Evolutionary conservation across 2,888 invertebrate genomes (phyloP).

Genomic region (Ctenicera cuprea): DNA sequence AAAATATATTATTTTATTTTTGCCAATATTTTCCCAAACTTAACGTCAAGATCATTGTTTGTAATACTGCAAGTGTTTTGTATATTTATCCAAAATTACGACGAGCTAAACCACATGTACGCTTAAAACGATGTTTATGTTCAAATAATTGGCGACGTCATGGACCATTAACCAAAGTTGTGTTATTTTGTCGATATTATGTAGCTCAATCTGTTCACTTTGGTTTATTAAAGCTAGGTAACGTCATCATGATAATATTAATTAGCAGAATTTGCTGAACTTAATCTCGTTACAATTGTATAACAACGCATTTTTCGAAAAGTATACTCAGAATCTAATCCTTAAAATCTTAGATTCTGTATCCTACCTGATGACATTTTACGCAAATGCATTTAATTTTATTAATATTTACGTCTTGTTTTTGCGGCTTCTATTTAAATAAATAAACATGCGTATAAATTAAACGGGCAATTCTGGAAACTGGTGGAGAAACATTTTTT

Average conservation of each 20-base stretch:
- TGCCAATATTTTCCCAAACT: not conserved
- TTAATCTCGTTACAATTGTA: not conserved
- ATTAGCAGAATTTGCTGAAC: not conserved
- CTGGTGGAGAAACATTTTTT: too few species aligned
- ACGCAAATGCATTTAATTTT: too few species aligned
- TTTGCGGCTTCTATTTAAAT: too few species aligned
- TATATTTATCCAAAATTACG: not conserved
- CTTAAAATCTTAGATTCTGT: not conserved
- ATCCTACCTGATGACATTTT: too few species aligned
- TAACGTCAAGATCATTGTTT: slow-evolving; percentile 3
- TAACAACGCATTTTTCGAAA: not conserved
- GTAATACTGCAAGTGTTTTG: not conserved
- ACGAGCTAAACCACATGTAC: not conserved
- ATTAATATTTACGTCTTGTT: too few species aligned
- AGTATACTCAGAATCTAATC: not conserved
- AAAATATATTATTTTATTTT: slow-evolving; percentile 1
- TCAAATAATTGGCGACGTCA: not conserved
- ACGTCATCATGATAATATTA: slow-evolving; percentile 11
- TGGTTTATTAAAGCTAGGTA: not conserved
- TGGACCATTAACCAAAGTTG: not conserved
- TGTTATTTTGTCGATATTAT: not conserved
- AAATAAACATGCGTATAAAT: too few species aligned
- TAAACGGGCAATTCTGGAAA: too few species aligned
- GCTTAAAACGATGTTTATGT: slow-evolving; percentile 4
- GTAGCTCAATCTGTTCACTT: not conserved